phyloP scores from a whole-genome alignment of 2,888 invertebrate species.

The Dasypolia templi region DNA sequence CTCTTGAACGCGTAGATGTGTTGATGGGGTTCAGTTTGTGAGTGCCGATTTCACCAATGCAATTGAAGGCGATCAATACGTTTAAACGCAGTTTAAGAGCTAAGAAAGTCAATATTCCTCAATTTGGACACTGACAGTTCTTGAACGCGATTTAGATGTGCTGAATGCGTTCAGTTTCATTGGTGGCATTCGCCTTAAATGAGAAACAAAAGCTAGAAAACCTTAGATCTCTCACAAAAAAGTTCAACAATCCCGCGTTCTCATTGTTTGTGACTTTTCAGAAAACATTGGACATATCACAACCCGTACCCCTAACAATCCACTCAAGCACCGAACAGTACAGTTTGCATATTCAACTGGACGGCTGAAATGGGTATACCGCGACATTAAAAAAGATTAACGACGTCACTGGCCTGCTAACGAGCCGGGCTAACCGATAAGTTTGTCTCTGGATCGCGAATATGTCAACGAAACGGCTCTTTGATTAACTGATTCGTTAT shows the following conservation, averaged over 20 bases:
- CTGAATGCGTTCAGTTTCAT: too few species aligned
- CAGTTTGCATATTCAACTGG: slow-evolving; percentile 56
- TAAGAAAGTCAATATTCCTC: too few species aligned
- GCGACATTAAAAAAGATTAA: slow-evolving; percentile 60
- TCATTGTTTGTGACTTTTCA: not conserved
- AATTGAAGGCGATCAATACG: too few species aligned
- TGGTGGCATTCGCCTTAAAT: too few species aligned
- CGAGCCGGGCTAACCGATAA: slow-evolving; percentile 50
- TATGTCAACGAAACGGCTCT: slow-evolving; percentile 45
- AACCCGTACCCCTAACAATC: slow-evolving; percentile 18
- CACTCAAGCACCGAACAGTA: slow-evolving; percentile 26
- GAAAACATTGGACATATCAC: slow-evolving; percentile 11
- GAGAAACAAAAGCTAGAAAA: too few species aligned
- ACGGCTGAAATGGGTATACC: slow-evolving; percentile 43
- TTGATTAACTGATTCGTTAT: slow-evolving; percentile 20
- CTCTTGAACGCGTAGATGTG: too few species aligned
- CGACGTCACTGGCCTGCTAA: slow-evolving; percentile 49
- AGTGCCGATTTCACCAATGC: too few species aligned
- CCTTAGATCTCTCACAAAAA: not conserved
- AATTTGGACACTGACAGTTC: too few species aligned
- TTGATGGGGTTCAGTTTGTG: too few species aligned
- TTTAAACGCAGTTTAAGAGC: too few species aligned
- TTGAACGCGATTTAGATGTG: too few species aligned
- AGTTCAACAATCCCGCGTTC: not conserved
- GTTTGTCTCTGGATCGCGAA: slow-evolving; percentile 54